These are phyloP conservation scores for Sinocyclocheilus grahami DNA, from an alignment of 2,113 vertebrate genomes.

Conservation along the genomic window DNA sequence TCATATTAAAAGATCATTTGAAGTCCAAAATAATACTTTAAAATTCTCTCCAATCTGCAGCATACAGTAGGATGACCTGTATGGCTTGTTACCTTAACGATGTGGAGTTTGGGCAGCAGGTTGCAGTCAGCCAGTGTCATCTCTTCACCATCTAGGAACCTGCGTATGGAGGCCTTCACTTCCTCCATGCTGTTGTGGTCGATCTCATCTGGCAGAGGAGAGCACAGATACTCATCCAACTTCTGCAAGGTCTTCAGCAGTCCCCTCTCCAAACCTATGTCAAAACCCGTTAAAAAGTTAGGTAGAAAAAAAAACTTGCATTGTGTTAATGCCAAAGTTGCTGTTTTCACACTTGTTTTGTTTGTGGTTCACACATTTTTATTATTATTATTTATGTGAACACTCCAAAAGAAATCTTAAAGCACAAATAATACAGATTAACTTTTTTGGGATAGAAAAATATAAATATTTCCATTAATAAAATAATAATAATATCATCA, in stretches of 20 bases:
- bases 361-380: background rate
- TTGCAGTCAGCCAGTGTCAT: conserved; percentile 98
- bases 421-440: background rate
- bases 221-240: conserved; percentile 91
- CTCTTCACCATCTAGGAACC: conserved; percentile 92
- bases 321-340: background rate
- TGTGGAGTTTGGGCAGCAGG: conserved; percentile 95
- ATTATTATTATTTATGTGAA: background rate
- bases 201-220: conserved; percentile 93
- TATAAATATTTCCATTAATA: too few relatives aligned
- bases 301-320: background rate
- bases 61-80: background rate
- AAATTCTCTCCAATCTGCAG: background rate
- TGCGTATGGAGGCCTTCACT: conserved; percentile 82
- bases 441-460: too few relatives aligned
- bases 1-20: background rate
- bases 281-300: background rate
- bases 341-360: background rate
- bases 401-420: background rate
- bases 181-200: conserved; percentile 98
- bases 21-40: background rate
- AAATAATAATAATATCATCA: too few relatives aligned
- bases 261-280: conserved; percentile 85
- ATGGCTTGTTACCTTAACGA: conserved; percentile 84
- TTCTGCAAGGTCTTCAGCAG: conserved; percentile 96